Evolutionary conservation across 2,888 invertebrate species (phyloP).

Genomic region (Xestoiulus laeticollis): DNA sequence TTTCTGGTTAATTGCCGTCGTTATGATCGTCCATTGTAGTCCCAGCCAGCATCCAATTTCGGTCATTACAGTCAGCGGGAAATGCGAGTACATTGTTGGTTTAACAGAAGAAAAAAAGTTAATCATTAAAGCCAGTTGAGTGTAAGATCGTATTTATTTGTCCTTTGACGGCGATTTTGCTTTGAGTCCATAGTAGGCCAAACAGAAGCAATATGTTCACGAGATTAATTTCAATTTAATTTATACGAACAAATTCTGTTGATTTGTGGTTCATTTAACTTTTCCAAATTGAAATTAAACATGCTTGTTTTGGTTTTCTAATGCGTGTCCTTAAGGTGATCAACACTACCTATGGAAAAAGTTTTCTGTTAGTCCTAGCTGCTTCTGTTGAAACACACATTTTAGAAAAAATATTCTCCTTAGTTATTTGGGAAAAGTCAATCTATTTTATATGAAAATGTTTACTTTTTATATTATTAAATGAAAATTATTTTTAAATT

Average conservation of each 20-base stretch:
- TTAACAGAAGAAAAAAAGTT: not conserved
- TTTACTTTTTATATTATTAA: no score
- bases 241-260: not conserved
- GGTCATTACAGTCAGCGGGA: not conserved
- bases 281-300: not conserved
- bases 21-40: not conserved
- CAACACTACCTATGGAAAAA: no score
- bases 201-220: not conserved
- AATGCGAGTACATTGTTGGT: constrained; percentile 2
- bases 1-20: not conserved
- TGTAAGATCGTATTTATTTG: not conserved
- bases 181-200: not conserved
- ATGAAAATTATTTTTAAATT: no score
- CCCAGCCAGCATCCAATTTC: constrained; percentile 18
- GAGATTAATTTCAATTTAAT: not conserved
- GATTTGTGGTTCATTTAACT: not conserved
- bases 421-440: no score
- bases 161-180: not conserved
- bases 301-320: not conserved
- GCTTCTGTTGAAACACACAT: no score
- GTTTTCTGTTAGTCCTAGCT: no score
- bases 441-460: no score
- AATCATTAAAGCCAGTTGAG: not conserved
- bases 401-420: no score
- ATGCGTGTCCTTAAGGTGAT: not conserved